Conservation (phyloP, 2,797 vertebrate genomes). For the Pyrocephalus nanus region DNA sequence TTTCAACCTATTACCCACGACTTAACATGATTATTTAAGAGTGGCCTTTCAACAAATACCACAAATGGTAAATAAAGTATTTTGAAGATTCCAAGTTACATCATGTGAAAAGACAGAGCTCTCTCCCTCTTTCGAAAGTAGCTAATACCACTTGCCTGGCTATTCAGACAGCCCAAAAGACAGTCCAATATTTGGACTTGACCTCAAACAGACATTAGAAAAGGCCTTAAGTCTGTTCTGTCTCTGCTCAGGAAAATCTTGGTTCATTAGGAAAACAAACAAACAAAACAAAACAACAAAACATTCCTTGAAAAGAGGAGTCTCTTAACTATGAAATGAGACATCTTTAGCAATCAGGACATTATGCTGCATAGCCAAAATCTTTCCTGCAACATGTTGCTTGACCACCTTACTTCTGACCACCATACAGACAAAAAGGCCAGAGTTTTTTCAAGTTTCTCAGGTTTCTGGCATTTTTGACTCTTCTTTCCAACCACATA, state of each 20-base stretch:
- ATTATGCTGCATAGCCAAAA: not conserved
- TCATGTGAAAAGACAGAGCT: not conserved
- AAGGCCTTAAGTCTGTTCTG: not conserved
- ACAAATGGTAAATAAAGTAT: not conserved
- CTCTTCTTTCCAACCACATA: not conserved
- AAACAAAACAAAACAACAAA: not conserved
- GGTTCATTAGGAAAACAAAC: not conserved
- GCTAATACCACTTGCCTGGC: not conserved
- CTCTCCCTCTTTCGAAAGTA: not conserved
- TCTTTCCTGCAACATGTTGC: not conserved
- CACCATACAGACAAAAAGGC: not conserved
- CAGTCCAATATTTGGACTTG: not conserved
- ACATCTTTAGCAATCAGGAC: not conserved
- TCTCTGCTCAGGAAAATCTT: not conserved
- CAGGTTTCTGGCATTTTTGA: not conserved
- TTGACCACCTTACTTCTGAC: not conserved
- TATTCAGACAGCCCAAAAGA: not conserved
- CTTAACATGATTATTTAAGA: not conserved
- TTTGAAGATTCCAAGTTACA: not conserved
- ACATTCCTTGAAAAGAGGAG: not conserved
- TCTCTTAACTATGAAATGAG: not conserved
- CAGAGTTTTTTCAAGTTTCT: not conserved
- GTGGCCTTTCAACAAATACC: not conserved
- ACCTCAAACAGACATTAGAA: not conserved
- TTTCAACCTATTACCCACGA: not conserved